Conservation (phyloP, 1,140 invertebrate species). For the Pseudomyrmex cubaensis region DNA sequence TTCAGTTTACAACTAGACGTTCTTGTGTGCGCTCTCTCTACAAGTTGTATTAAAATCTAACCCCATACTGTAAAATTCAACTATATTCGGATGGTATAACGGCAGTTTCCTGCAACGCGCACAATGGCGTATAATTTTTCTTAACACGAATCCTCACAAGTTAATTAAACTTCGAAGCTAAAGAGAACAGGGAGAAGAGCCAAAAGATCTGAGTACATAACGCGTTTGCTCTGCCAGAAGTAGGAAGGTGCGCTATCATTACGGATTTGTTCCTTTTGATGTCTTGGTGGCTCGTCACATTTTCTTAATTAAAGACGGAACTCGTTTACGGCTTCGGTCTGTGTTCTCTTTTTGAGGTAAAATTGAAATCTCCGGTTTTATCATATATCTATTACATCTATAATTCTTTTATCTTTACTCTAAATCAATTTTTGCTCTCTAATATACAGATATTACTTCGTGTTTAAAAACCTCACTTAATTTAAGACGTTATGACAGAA, state of each 20-base stretch:
- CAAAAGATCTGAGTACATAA: conserved; percentile 10
- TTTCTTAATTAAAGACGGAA: conserved; percentile 28
- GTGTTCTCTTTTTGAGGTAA: not conserved
- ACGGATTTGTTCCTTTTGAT: conserved; percentile 17
- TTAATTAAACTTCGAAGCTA: conserved; percentile 43
- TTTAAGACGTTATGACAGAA: conserved; percentile 10
- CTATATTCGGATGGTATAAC: not conserved
- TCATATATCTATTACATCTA: not conserved
- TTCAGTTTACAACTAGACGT: not conserved
- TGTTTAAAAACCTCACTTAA: conserved; percentile 32
- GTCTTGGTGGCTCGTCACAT: not conserved
- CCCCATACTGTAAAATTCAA: conserved; percentile 2
- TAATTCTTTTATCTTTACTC: not conserved
- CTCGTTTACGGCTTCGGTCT: not conserved
- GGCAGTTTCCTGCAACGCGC: not conserved
- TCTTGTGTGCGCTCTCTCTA: not conserved
- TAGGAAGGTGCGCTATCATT: not conserved
- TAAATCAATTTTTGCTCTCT: conserved; percentile 9
- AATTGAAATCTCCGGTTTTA: conserved; percentile 3
- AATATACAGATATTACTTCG: not conserved
- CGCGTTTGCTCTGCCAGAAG: not conserved
- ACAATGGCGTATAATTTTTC: conserved; percentile 33
- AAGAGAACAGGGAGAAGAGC: not conserved
- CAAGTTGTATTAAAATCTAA: conserved; percentile 15
- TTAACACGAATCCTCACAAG: conserved; percentile 1